Evolutionary conservation across 2,888 invertebrate genomes (phyloP).

Genomic region (Melinaea menophilus): DNA sequence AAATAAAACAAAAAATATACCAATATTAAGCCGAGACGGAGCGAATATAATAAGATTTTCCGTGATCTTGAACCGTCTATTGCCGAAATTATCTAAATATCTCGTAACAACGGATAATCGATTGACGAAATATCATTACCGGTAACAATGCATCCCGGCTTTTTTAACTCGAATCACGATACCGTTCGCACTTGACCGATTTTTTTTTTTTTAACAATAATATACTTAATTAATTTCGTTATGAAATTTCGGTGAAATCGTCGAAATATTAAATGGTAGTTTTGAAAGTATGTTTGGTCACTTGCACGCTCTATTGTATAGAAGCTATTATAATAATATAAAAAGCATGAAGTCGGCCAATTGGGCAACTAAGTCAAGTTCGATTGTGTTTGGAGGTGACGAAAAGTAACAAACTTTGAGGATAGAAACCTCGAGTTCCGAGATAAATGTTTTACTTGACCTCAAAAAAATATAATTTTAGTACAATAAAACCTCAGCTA

Average conservation of each 20-base stretch:
- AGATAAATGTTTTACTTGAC: conserved; percentile 1
- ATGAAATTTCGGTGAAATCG: conserved; percentile 70
- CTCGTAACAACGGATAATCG: conserved; percentile 20
- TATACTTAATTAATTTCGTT: conserved; percentile 66
- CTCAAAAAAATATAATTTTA: conserved; percentile 17
- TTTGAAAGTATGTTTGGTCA: conserved; percentile 56
- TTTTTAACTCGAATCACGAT: conserved; percentile 23
- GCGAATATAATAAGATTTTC: conserved; percentile 13
- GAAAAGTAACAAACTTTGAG: conserved; percentile 46
- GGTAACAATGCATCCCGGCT: conserved; percentile 1
- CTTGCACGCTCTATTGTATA: conserved; percentile 49
- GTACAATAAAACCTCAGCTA: conserved; percentile 15
- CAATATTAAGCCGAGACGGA: conserved; percentile 7
- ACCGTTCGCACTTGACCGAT: conserved; percentile 33
- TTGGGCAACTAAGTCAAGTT: conserved; percentile 62
- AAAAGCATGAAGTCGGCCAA: conserved; percentile 61
- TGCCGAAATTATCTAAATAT: conserved; percentile 14
- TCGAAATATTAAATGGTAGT: conserved; percentile 67
- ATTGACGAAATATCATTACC: conserved; percentile 12
- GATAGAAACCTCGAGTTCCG: conserved; percentile 7
- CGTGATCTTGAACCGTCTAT: conserved; percentile 12
- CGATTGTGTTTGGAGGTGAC: conserved; percentile 41
- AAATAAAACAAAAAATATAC: background rate
- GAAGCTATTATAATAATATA: conserved; percentile 52
- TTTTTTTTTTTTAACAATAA: conserved; percentile 49